phyloP scores from a whole-genome alignment of 2,797 vertebrate genomes.

The Malacoraja senta region DNA sequence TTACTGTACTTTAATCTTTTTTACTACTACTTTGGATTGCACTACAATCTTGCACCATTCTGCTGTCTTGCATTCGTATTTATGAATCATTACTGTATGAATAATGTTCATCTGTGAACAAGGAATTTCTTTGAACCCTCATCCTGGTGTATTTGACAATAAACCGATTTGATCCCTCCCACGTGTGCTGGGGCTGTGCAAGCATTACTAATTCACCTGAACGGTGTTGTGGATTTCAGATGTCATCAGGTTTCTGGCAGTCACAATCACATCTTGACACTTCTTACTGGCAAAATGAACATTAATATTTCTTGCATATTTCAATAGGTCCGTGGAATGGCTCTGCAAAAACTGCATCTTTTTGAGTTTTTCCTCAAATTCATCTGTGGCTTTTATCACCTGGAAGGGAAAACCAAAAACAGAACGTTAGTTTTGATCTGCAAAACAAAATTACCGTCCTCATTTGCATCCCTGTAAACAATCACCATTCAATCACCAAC shows the following conservation, averaged over 20 bases:
- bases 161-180: no score
- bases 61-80: no score
- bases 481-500: background rate
- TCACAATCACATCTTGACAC: conserved; percentile 87
- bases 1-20: no score
- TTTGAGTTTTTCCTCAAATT: conserved; percentile 79
- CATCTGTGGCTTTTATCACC: conserved; percentile 85
- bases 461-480: background rate
- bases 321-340: conserved; percentile 76
- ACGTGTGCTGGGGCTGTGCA: background rate
- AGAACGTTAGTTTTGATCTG: background rate
- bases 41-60: no score
- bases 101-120: no score
- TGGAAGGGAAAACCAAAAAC: conserved; percentile 47
- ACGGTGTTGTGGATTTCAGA: conserved; percentile 93
- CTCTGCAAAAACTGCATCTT: conserved; percentile 72
- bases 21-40: no score
- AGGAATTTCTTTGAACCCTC: background rate
- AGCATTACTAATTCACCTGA: conserved; percentile 60
- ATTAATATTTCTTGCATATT: conserved; percentile 85
- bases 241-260: conserved; percentile 87
- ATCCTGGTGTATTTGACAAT: background rate
- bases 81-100: no score
- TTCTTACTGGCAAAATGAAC: conserved; percentile 93
- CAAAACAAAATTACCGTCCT: background rate